Base-by-base conservation (phyloP, 2,797 vertebrate species). In the Poecilia picta region DNA sequence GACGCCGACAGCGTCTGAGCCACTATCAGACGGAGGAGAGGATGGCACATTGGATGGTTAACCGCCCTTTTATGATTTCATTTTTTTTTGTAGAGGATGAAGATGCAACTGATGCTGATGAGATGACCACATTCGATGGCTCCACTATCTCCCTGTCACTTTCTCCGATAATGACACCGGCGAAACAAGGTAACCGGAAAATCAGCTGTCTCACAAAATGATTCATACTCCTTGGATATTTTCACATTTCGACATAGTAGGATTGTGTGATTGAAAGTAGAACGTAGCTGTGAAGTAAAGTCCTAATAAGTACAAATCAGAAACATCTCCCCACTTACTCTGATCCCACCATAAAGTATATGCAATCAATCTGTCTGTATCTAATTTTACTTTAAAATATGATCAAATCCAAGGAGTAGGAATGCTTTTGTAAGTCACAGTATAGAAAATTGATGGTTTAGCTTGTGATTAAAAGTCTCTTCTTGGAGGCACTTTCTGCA, bases 141-240 rank as follows among this genome's bases (percentile, higher is more conserved):
- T 95, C 96, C 72, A 97, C 97, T 82, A 95, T 98, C 92, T 98
- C 97, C 87, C 96, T 98, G 92, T 97, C 97, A 87, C 96, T 98
- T 82, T 98, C 98, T 86, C 97, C 97, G 82, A 95, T 97, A 89
- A 97, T 96, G 96, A 95, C 96, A 83, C 96, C 97, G 89, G 95
- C 93, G 89, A 97, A 95, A 94, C 94, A 96, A 95, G 97, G 97
- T 98, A 89, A 45, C 41, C 13, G 5, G 39, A 71, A 45, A 71
- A 90, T 75, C 33, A 76, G 46, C 20, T 36, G 72, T 23, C 2
- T 51, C 23, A 36, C n/a, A 25, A 68, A 68, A 68, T 41, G 1
- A 41, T 25, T 68, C 39, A 68, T 41, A 10, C 10, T 41, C 20
- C 39, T 41, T 68, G 39, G 39, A 13, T 5, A 15, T n/a, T 68